These are phyloP conservation scores for Brachirus orientalis DNA, from an alignment of 2,113 vertebrate species.

Conservation along the genomic window DNA sequence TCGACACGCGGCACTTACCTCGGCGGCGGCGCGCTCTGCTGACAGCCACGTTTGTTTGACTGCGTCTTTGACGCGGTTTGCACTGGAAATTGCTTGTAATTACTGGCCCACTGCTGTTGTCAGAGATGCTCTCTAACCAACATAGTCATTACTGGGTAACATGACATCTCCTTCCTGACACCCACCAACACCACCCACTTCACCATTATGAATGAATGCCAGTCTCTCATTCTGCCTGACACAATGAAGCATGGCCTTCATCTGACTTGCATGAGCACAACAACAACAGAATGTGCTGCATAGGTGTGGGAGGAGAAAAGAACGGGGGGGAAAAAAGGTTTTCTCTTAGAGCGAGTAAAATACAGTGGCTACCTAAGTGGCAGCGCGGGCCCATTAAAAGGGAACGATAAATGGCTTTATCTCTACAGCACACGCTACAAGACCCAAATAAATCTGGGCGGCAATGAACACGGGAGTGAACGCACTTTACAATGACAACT, in stretches of 20 bases:
- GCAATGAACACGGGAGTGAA: conserved; percentile 30
- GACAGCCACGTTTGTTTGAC: conserved; percentile 68
- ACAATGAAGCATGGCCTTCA: conserved; percentile 79
- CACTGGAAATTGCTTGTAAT: conserved; percentile 80
- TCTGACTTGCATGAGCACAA: conserved; percentile 79
- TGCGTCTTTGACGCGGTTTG: conserved; percentile 70
- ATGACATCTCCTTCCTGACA: conserved; percentile 80
- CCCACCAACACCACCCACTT: conserved; percentile 27
- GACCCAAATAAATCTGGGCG: conserved; percentile 47
- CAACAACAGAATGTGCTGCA: conserved; percentile 66
- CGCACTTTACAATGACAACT: conserved; percentile 44
- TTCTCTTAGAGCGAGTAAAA: conserved; percentile 59
- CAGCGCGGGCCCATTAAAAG: conserved; percentile 68
- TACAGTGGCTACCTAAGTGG: conserved; percentile 58
- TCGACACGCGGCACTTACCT: conserved; percentile 71
- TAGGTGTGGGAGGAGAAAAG: conserved; percentile 59
- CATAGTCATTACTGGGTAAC: conserved; percentile 81
- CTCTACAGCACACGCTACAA: conserved; percentile 45
- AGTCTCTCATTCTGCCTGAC: conserved; percentile 59
- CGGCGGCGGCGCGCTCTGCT: conserved; percentile 49
- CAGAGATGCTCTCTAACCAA: conserved; percentile 78
- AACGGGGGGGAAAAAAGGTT: conserved; percentile 45
- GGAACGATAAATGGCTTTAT: conserved; percentile 77
- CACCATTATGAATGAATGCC: conserved; percentile 72
- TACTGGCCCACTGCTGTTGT: conserved; percentile 80